phyloP scores from a whole-genome alignment of 2,113 vertebrate species.

The Noctilio leporinus region DNA sequence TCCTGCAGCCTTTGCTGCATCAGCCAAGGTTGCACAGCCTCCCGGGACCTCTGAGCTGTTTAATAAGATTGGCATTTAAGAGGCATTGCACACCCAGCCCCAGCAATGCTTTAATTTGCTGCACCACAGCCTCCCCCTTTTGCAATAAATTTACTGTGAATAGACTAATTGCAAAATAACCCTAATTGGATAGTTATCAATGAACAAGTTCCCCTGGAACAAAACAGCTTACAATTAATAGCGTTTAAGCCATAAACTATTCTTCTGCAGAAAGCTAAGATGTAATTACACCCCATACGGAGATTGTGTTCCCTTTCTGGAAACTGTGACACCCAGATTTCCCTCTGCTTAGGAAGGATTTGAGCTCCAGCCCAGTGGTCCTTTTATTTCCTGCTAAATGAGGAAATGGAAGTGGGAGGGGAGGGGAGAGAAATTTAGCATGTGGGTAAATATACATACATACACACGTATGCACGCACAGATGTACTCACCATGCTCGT shows the following conservation, averaged over 20 bases:
- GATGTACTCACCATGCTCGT: rapidly evolving
- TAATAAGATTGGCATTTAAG: conserved; percentile 65
- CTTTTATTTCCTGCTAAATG: conserved; percentile 1
- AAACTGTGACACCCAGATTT: conserved; percentile 64
- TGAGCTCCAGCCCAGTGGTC: conserved; percentile 29
- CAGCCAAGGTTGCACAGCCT: background rate
- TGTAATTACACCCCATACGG: conserved; percentile 76
- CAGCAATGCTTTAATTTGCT: conserved; percentile 71
- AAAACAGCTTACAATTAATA: conserved; percentile 82
- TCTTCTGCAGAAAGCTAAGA: conserved; percentile 72
- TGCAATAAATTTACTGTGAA: conserved; percentile 83
- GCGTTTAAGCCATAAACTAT: conserved; percentile 76
- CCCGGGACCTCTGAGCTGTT: conserved; percentile 28
- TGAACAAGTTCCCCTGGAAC: conserved; percentile 81
- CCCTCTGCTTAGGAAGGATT: conserved; percentile 46
- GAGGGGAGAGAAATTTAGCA: background rate
- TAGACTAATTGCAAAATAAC: conserved; percentile 86
- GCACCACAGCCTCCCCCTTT: conserved; percentile 70
- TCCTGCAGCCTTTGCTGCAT: background rate
- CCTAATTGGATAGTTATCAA: conserved; percentile 84
- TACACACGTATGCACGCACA: rapidly evolving
- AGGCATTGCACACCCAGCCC: conserved; percentile 59
- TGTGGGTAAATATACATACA: background rate
- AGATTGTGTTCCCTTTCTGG: conserved; percentile 68
- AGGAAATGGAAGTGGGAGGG: background rate